Base-by-base conservation (phyloP, 92 coral and sea anemone genomes). In the Phymanthus crucifer region DNA sequence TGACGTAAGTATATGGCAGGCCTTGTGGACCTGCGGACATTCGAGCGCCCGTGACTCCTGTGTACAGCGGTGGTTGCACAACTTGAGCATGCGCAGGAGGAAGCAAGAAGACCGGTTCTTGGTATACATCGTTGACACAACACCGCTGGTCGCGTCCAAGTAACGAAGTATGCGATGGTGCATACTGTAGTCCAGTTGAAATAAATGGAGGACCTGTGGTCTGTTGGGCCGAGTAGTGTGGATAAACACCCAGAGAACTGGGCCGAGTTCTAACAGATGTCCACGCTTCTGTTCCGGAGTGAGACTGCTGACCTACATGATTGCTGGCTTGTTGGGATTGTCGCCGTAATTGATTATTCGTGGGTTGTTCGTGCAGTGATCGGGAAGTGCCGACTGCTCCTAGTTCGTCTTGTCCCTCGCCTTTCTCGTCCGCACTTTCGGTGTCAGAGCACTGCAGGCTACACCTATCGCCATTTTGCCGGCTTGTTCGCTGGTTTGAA, bases 341-440 rank as follows among this genome's bases (percentile, higher is more conserved):
- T 10, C 77, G 77, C 50, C 47, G 83, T 37, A 72, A 67, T 58
- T 82, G 84, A 27, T 14, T 64, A 69, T 52, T 57, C 24, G 73
- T 47, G 21, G 76, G 40, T 27, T 29, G 40, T 61, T 82, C 74
- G 21, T 57, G 68, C 17, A 73, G 26, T 31, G 78, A 1, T 17
- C 70, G 84, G 36, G 57, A 35, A 40, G 31, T 52, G 31, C 72
- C 50, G 40, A 81, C 37, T 21, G 67, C 85, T 23, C 78, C 71
- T 57, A 87, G 18, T 37, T 81, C 84, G 5, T 86, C 83, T 3
- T 85, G 81, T 23, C 78, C 70, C 40, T 91, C 95, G 13, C 93
- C 92, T 14, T 92, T 92, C 88, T 92, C 97, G 66, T 92, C 97
- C 8, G 93, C 97, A 38, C 97, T 92, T 74, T 92, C 97, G 54